These are phyloP conservation scores for Eptesicus fuscus DNA, from an alignment of 2,113 vertebrate genomes.

Conservation along the genomic window DNA sequence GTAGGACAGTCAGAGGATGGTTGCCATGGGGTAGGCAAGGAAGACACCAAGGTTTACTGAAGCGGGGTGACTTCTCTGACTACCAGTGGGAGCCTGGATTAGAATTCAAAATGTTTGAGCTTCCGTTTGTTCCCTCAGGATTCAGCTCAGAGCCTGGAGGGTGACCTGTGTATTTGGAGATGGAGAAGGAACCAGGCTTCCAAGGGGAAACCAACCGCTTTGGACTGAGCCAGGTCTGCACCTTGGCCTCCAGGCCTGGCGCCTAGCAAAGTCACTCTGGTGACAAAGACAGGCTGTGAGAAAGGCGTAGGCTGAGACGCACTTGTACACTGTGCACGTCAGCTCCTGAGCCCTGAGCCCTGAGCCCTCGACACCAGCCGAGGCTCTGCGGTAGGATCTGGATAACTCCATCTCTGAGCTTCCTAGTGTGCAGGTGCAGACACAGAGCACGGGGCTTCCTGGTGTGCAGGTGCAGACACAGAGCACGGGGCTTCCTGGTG, in stretches of 20 bases:
- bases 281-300: background rate
- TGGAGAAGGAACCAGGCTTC: background rate
- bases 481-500: too few relatives aligned
- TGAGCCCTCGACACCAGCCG: background rate
- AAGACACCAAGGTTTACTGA: background rate
- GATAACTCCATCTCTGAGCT: too few relatives aligned
- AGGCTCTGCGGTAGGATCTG: background rate
- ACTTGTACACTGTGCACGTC: background rate
- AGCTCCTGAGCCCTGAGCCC: rapidly evolving
- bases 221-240: background rate
- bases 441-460: too few relatives aligned
- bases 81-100: background rate
- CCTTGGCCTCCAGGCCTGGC: background rate
- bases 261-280: background rate
- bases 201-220: background rate
- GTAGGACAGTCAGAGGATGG: background rate
- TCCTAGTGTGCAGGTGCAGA: background rate
- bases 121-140: background rate
- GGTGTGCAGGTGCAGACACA: too few relatives aligned
- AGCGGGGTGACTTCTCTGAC: background rate
- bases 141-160: background rate
- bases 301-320: background rate
- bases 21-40: background rate
- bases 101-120: background rate
- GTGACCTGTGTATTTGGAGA: background rate